These are phyloP conservation scores for Leucophenga varia DNA, from an alignment of 1,140 invertebrate genomes.

Conservation along the genomic window DNA sequence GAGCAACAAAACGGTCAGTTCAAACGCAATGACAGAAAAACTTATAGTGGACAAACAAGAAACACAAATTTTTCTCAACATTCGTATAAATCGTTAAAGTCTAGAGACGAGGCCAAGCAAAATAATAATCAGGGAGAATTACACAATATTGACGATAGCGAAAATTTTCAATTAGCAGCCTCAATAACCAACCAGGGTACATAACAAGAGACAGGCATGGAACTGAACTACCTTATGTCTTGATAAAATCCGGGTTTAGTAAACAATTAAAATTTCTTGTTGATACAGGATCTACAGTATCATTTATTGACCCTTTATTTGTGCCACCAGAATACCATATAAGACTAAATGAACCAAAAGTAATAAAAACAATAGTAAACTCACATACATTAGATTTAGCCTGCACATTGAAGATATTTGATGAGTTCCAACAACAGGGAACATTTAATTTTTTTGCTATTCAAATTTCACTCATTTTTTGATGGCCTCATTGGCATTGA, in stretches of 20 bases:
- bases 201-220: not conserved
- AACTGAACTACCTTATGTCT: not conserved
- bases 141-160: not conserved
- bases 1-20: not conserved
- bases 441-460: too few relatives aligned
- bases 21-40: too few relatives aligned
- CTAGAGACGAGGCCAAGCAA: too few relatives aligned
- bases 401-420: too few relatives aligned
- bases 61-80: too few relatives aligned
- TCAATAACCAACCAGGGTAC: not conserved
- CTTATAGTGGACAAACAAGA: too few relatives aligned
- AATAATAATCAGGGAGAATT: not conserved
- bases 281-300: not conserved
- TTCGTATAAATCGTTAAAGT: too few relatives aligned
- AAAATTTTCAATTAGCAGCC: slow-evolving; percentile 5
- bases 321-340: not conserved
- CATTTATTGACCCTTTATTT: slow-evolving; percentile 1
- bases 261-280: too few relatives aligned
- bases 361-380: not conserved
- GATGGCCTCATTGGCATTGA: too few relatives aligned
- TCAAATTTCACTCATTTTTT: too few relatives aligned
- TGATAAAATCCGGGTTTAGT: not conserved
- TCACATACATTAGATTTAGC: not conserved
- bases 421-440: slow-evolving; percentile 2
- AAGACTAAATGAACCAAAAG: not conserved